Evolutionary conservation across 2,113 vertebrate genomes (phyloP).

Genomic region (Scatophagus argus): DNA sequence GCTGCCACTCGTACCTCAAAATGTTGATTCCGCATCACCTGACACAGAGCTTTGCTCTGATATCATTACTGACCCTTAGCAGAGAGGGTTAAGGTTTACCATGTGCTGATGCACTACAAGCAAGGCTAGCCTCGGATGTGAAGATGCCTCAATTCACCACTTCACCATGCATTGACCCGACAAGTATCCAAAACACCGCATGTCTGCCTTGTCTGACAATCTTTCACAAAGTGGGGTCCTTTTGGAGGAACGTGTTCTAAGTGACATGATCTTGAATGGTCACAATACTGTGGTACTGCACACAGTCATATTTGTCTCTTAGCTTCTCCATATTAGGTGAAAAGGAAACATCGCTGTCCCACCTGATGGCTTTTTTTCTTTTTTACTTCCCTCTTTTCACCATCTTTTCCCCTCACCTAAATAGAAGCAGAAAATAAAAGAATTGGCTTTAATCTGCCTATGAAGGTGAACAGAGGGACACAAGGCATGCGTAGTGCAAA

Average conservation of each 20-base stretch:
- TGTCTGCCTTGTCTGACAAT: conserved; percentile 2
- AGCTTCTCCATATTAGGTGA: conserved; percentile 33
- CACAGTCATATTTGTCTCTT: conserved; percentile 10
- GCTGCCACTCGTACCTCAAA: conserved; percentile 40
- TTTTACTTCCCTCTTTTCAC: conserved; percentile 17
- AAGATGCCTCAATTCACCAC: not conserved
- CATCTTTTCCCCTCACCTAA: conserved; percentile 33
- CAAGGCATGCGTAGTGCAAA: not conserved
- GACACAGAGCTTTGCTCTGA: conserved; percentile 43
- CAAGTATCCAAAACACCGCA: not conserved
- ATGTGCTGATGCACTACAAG: not conserved
- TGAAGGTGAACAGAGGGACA: conserved; percentile 32
- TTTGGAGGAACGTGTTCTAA: conserved; percentile 1
- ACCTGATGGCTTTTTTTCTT: conserved; percentile 53
- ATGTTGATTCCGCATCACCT: conserved; percentile 53
- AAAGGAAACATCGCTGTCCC: conserved; percentile 37
- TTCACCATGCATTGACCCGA: conserved; percentile 14
- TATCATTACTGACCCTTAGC: conserved; percentile 27
- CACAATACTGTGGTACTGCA: not conserved
- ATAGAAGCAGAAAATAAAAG: conserved; percentile 48
- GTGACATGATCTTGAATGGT: not conserved
- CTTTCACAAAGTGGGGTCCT: not conserved
- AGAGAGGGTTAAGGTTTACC: not conserved
- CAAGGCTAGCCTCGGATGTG: not conserved
- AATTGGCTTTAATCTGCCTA: conserved; percentile 42